Evolutionary conservation across 2,888 invertebrate species (phyloP), one percentile per base, ranked within the genome.

Genomic region (Marronus borbonicus): DNA sequence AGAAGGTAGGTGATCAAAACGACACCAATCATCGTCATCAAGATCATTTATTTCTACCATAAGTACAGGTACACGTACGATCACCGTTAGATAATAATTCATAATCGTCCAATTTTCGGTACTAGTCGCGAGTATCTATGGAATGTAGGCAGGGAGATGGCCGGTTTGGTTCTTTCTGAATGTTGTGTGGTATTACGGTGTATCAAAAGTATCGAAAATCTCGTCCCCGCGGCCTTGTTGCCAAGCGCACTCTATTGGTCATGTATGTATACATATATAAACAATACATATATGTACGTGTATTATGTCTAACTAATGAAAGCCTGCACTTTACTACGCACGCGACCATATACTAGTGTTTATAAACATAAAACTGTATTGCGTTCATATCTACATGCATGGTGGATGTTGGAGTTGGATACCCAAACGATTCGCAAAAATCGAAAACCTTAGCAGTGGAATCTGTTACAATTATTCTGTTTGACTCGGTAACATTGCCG

Each of bases 161-260:
- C 86, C 85, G 86, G 86, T 86, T 86, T 84, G 70, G 78, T 79
- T 55, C 64, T 78, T 74, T 74, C 72, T 74, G 72, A 60, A 62
- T 74, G 68, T 52, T 66, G 49, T 44, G 65, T 39, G n/a, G 65
- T 66, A 17, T 52, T 70, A 70, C 66, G 44, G 36, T 78, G 80
- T 80, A 83, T 84, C 83, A 83, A 86, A 86, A 85, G 84, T 84
- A 85, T 85, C 85, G 84, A 86, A 86, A 86, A 85, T 83, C 84
- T 83, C 82, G 84, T 83, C 83, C 79, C 62, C 78, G 28, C 62
- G 81, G 83, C 82, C 84, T 84, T 86, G 86, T 86, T 86, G 85
- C 86, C 85, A 86, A 83, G 86, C 84, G 84, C 81, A 81, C 83
- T 81, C 80, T 81, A 84, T 84, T 84, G 84, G 83, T 72, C 79